Evolutionary conservation across 2,888 invertebrate genomes (phyloP), one percentile per base, ranked within the genome.

Genomic region (Heliconius ethilla): DNA sequence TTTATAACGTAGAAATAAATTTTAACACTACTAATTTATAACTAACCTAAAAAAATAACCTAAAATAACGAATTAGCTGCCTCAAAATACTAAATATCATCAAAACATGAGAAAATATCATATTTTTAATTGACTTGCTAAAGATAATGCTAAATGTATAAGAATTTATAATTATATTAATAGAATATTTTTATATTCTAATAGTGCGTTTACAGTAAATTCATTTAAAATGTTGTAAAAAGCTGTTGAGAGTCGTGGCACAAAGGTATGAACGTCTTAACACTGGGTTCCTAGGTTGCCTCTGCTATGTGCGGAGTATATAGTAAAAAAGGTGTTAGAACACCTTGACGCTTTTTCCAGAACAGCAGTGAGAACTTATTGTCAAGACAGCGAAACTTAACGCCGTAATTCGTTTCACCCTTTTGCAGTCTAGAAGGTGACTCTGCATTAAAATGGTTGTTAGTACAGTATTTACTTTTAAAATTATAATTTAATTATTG

Each of bases 1-100:
- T 72, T 72, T 25, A 25, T 59, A 72, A 37, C n/a, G 55, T 37
- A 72, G 59, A 45, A 69, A 69, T 40, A 37, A 13, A 13, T 59
- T n/a, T 27, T 11, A 63, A 63, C 25, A 2, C 27, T 63, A 63
- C 15, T 6, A 7, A 15, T 63, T 15, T 40, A 37, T 15, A 40
- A 18, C 10, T 40, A 69, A 1, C 7, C 25, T 27, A 2, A 40
- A 45, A 69, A 40, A 67, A 22, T 6, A 27, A n/a, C 3, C n/a
- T 67, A 40, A n/a, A 15, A 40, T 45, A 40, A 69, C 27, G 15
- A 69, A 40, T 15, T 25, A 69, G 69, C 69, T 69, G 69, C 69
- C 40, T 9, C 40, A 69, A 69, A 69, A 45, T 40, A 69, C 40
- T 25, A 67, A 67, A 25, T 69, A 40, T 40, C n/a, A 33, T 13